Conservation (phyloP, 2,888 invertebrate genomes). For the Perizoma flavofasciatum region DNA sequence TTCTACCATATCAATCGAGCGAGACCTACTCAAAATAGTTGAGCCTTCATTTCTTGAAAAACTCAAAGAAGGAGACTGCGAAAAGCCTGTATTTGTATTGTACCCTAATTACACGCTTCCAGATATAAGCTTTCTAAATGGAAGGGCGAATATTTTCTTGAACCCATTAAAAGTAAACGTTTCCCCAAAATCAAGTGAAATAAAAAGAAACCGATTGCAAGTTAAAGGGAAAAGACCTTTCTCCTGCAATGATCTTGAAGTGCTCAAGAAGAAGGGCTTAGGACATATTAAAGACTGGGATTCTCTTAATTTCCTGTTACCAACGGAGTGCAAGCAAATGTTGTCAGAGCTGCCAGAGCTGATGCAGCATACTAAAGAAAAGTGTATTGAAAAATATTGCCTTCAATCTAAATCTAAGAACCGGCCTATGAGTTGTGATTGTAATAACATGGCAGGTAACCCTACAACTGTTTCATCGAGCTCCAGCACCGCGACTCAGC, state of each 20-base stretch:
- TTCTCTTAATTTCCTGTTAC: constrained; percentile 93
- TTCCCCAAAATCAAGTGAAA: constrained; percentile 68
- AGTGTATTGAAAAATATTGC: constrained; percentile 74
- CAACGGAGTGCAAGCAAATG: constrained; percentile 91
- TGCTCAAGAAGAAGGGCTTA: constrained; percentile 90
- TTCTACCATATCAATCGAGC: constrained; percentile 65
- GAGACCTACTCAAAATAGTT: constrained; percentile 84
- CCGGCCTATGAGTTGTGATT: constrained; percentile 85
- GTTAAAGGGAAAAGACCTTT: constrained; percentile 86
- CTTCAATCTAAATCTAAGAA: constrained; percentile 81
- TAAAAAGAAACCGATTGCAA: constrained; percentile 66
- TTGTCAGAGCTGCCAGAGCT: constrained; percentile 92
- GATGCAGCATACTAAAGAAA: constrained; percentile 85
- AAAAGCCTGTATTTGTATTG: constrained; percentile 93
- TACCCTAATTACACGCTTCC: constrained; percentile 96
- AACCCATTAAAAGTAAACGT: constrained; percentile 86
- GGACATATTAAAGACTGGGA: constrained; percentile 97
- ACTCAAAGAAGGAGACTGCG: constrained; percentile 85
- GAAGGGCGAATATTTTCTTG: constrained; percentile 87
- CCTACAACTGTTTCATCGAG: constrained; percentile 85
- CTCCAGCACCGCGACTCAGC: constrained; percentile 90
- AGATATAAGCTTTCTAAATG: constrained; percentile 91
- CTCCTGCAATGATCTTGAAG: constrained; percentile 92
- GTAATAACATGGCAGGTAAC: constrained; percentile 80
- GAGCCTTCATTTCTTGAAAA: constrained; percentile 89